These are phyloP conservation scores for Agrotis exclamationis DNA, from an alignment of 2,888 invertebrate species.

Conservation along the genomic window DNA sequence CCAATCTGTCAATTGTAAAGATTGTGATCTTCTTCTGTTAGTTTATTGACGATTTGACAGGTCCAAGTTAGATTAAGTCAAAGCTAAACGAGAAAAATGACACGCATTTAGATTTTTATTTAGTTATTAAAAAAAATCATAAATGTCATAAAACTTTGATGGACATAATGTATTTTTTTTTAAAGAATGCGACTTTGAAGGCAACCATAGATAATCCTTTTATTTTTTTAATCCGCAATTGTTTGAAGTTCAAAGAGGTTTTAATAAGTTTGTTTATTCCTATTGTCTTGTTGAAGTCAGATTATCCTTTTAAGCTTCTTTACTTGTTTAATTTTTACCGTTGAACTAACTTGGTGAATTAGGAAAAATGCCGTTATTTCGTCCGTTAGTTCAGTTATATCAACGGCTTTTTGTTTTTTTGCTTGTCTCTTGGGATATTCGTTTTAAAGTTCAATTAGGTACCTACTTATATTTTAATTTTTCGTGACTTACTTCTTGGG, in stretches of 20 bases:
- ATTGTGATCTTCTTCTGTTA: slow-evolving; percentile 27
- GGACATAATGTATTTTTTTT: slow-evolving; percentile 2
- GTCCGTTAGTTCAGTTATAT: slow-evolving; percentile 36
- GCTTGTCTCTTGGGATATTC: slow-evolving; percentile 11
- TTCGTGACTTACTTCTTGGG: not conserved
- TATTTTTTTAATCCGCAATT: slow-evolving; percentile 28
- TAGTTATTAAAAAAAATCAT: not conserved
- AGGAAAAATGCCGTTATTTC: slow-evolving; percentile 49
- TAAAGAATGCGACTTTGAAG: slow-evolving; percentile 4
- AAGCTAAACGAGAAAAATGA: slow-evolving; percentile 6
- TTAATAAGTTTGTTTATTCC: slow-evolving; percentile 63
- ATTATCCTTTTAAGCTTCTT: slow-evolving; percentile 58
- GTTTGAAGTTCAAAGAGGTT: slow-evolving; percentile 44
- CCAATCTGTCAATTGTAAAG: slow-evolving; percentile 22
- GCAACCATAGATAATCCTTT: slow-evolving; percentile 19
- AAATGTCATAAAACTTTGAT: slow-evolving; percentile 20
- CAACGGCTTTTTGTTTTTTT: slow-evolving; percentile 11
- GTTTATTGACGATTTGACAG: slow-evolving; percentile 35
- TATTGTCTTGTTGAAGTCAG: slow-evolving; percentile 55
- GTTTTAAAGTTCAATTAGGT: slow-evolving; percentile 20
- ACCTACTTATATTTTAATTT: not conserved
- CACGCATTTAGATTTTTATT: not conserved
- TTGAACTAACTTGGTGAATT: slow-evolving; percentile 47
- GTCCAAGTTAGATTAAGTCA: slow-evolving; percentile 27
- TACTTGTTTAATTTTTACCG: slow-evolving; percentile 54